Evolutionary conservation across 2,113 vertebrate species (phyloP).

Genomic region (Nansenia antarctica): DNA sequence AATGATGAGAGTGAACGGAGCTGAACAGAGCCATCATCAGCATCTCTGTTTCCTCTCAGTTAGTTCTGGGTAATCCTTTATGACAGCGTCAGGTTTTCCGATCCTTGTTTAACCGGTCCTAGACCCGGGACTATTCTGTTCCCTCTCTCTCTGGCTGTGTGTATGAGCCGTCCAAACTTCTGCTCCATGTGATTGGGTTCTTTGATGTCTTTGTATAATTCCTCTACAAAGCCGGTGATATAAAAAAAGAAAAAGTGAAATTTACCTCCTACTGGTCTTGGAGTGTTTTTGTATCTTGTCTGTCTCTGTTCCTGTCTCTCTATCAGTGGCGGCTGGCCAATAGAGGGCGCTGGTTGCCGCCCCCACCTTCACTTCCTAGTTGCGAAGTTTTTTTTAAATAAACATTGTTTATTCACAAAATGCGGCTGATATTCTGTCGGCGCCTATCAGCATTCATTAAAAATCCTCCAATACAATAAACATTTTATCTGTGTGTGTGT

Average conservation of each 20-base stretch:
- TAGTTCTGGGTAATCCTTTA: neutral
- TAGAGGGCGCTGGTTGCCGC: no score
- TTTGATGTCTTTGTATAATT: slow-evolving; percentile 46
- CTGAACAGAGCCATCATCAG: neutral
- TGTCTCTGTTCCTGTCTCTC: no score
- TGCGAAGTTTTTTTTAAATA: no score
- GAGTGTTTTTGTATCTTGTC: neutral
- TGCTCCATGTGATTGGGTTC: slow-evolving; percentile 29
- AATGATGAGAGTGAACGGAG: slow-evolving; percentile 13
- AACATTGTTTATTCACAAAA: no score
- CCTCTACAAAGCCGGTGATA: slow-evolving; percentile 54
- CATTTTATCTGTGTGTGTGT: no score
- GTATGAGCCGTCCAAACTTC: slow-evolving; percentile 15
- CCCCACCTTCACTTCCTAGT: no score
- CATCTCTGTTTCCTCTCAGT: neutral
- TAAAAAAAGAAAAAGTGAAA: slow-evolving; percentile 62
- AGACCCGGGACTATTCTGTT: slow-evolving; percentile 1
- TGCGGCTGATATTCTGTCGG: no score
- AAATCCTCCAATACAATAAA: no score
- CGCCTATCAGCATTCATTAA: no score
- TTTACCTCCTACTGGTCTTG: slow-evolving; percentile 57
- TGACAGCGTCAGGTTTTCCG: neutral
- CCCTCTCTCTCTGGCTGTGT: slow-evolving; percentile 18
- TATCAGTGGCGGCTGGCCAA: no score
- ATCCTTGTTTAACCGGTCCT: neutral